Conservation (phyloP, 2,113 vertebrate genomes). For the Psophia crepitans region DNA sequence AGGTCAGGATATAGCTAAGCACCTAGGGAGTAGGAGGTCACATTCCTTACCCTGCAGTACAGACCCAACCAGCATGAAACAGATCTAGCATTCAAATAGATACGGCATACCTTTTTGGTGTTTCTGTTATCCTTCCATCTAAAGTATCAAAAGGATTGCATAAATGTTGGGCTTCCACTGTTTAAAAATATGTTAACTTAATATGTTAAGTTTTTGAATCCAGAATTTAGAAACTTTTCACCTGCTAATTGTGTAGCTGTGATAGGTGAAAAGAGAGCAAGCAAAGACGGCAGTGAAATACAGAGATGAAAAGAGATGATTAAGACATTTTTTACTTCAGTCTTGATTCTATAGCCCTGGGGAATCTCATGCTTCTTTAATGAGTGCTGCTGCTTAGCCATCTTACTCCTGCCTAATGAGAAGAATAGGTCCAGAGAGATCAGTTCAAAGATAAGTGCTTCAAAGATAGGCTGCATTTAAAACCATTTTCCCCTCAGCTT, state of each 20-base stretch:
- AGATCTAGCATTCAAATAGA: not conserved
- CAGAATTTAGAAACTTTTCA: not conserved
- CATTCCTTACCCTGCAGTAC: not conserved
- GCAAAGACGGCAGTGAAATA: not conserved
- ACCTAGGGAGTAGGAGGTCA: not conserved
- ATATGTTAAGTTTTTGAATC: not conserved
- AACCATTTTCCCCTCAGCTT: not conserved
- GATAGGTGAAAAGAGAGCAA: not conserved
- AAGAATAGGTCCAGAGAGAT: constrained; percentile 26
- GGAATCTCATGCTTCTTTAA: constrained; percentile 27
- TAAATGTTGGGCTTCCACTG: not conserved
- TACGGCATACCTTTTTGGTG: not conserved
- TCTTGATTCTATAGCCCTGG: not conserved
- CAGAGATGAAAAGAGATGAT: constrained; percentile 13
- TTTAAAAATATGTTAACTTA: not conserved
- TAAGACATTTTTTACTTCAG: constrained; percentile 3
- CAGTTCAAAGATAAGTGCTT: constrained; percentile 32
- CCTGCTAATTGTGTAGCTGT: not conserved
- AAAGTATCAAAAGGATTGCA: not conserved
- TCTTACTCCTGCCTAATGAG: constrained; percentile 17
- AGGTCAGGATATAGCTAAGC: not conserved
- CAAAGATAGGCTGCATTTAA: constrained; percentile 19
- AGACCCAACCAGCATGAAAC: not conserved
- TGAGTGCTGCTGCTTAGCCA: not conserved
- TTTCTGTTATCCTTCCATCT: not conserved